Evolutionary conservation across 2,888 invertebrate species (phyloP), one percentile per base, ranked within the genome.

Genomic region (Tortricodes alternella): DNA sequence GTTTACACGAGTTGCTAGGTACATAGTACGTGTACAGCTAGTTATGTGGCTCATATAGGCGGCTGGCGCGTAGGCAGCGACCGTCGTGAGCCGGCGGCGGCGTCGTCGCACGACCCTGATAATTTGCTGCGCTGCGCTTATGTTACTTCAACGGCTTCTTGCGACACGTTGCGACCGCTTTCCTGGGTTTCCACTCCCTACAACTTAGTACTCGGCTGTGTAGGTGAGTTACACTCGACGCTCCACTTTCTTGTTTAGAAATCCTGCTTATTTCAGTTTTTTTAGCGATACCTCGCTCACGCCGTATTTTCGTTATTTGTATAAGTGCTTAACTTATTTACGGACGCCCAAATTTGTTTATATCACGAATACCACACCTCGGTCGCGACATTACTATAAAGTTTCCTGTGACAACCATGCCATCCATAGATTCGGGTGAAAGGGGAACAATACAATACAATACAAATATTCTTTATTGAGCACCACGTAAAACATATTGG

Each of bases 121-220:
- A 85, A 86, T 87, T 86, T 87, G 83, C 89, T 29, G 29, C 29
- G 29, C 11, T 88, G 86, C 85, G 85, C 88, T 87, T 85, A 86
- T 80, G 85, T 85, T 88, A 87, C 86, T 89, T 89, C 86, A 86
- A 89, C 83, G 89, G 89, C 89, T 89, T 89, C 89, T 89, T 88
- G 78, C 85, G 81, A 83, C 86, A 85, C 78, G 71, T 73, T 73
- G 76, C 68, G 76, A 66, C 79, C 76, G 74, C 81, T 83, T 87
- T 82, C 78, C 80, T 81, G 75, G 77, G 78, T 82, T 82, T 81
- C 76, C 76, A 80, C 72, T 73, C 74, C 78, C 73, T 75, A 67
- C 67, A 67, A 69, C 76, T 13, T 34, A 19, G 64, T 71, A 74
- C 62, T 66, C 65, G 60, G 62, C 6, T 63, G 67, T 61, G 59